These are phyloP conservation scores for Lepidurus apus DNA, from an alignment of 1,140 invertebrate species.

Conservation along the genomic window DNA sequence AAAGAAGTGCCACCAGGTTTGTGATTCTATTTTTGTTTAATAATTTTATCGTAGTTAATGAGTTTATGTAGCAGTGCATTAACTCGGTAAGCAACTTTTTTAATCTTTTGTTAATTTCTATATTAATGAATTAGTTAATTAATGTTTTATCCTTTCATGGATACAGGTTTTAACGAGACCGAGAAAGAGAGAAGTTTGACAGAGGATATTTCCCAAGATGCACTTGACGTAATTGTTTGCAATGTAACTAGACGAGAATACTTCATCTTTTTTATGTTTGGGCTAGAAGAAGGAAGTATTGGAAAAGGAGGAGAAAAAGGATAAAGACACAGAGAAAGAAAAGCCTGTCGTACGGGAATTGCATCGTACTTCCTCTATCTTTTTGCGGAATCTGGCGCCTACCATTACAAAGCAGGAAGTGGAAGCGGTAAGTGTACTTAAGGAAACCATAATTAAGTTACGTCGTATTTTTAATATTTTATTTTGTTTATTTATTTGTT, in stretches of 20 bases:
- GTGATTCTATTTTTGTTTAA: not conserved
- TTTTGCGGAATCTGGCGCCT: slow-evolving; percentile 89
- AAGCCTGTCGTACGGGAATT: slow-evolving; percentile 43
- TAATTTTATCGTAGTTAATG: not conserved
- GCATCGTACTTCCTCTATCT: slow-evolving; percentile 95
- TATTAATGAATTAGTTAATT: too few relatives aligned
- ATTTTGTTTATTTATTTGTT: slow-evolving; percentile 38
- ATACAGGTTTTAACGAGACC: not conserved
- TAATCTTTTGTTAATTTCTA: too few relatives aligned
- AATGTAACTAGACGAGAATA: not conserved
- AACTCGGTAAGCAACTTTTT: too few relatives aligned
- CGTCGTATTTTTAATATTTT: slow-evolving; percentile 25
- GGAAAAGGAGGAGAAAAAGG: slow-evolving; percentile 42
- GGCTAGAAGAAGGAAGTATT: slow-evolving; percentile 36
- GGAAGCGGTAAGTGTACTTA: slow-evolving; percentile 66
- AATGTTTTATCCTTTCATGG: too few relatives aligned
- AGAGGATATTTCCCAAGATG: not conserved
- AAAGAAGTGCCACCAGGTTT: slow-evolving; percentile 12
- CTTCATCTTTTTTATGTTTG: slow-evolving; percentile 13
- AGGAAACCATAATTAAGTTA: slow-evolving; percentile 15
- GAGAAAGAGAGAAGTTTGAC: not conserved
- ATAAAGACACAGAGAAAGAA: slow-evolving; percentile 34
- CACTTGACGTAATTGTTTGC: not conserved
- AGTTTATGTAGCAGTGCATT: too few relatives aligned
- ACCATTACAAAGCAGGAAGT: slow-evolving; percentile 95